Conservation (phyloP, 2,113 vertebrate genomes). For the Chitala chitala region DNA sequence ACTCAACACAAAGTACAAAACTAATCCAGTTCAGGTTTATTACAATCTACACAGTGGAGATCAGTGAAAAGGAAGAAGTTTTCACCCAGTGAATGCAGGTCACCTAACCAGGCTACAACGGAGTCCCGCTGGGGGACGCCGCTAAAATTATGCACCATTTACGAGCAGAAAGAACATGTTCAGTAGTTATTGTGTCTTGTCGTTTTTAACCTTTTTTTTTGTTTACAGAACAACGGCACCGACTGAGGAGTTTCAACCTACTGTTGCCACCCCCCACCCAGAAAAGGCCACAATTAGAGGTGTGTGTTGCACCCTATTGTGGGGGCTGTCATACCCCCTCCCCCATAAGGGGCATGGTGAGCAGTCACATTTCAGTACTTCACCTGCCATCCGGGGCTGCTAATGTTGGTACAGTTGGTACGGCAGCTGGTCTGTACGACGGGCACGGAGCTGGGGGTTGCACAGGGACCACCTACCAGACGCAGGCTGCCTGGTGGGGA, state of each 20-base stretch:
- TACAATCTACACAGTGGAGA: conserved; percentile 78
- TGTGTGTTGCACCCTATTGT: neutral
- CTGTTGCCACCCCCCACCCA: conserved; percentile 36
- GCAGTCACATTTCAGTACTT: conserved; percentile 76
- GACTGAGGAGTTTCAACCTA: conserved; percentile 14
- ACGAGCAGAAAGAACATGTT: conserved; percentile 65
- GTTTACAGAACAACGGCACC: conserved; percentile 67
- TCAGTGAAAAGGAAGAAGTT: conserved; percentile 77
- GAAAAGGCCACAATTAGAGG: conserved; percentile 54
- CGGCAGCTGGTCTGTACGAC: conserved; percentile 70
- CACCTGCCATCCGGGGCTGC: conserved; percentile 71
- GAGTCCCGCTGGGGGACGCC: conserved; percentile 70
- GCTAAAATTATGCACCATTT: conserved; percentile 76
- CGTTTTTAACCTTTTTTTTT: conserved; percentile 32
- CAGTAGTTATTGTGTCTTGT: conserved; percentile 9
- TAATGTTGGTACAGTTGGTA: conserved; percentile 76
- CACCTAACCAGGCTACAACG: conserved; percentile 71
- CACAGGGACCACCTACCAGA: conserved; percentile 65
- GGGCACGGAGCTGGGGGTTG: conserved; percentile 64
- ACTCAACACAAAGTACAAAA: conserved; percentile 82
- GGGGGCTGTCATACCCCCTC: neutral
- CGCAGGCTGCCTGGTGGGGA: conserved; percentile 68
- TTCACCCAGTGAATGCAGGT: conserved; percentile 76
- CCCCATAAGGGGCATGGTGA: neutral
- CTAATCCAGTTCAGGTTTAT: conserved; percentile 68